Conservation (phyloP, 1,140 invertebrate species). For the Diabrotica virgifera region DNA sequence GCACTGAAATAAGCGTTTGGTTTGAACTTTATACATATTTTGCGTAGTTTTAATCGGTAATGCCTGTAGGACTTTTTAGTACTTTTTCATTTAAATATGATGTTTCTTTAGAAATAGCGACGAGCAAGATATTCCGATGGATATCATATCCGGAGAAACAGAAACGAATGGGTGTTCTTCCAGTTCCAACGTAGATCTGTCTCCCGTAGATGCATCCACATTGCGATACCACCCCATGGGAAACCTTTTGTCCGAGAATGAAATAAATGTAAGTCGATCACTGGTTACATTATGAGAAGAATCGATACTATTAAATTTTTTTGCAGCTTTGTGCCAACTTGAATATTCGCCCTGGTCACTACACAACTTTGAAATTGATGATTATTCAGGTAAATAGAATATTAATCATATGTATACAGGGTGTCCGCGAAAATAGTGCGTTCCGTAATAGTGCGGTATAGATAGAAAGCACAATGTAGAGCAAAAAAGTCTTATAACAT, state of each 20-base stretch:
- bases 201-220: constrained; percentile 9
- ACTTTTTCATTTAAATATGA: too few relatives aligned
- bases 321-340: constrained; percentile 54
- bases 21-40: too few relatives aligned
- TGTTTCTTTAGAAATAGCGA: not conserved
- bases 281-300: too few relatives aligned
- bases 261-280: constrained; percentile 35
- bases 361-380: constrained; percentile 56
- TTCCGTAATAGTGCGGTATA: too few relatives aligned
- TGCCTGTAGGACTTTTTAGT: too few relatives aligned
- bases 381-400: constrained; percentile 47
- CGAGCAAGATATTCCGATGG: not conserved
- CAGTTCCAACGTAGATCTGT: constrained; percentile 24
- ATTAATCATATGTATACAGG: not conserved
- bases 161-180: constrained; percentile 6
- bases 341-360: constrained; percentile 56
- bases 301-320: constrained; percentile 11
- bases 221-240: constrained; percentile 26
- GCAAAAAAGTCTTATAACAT: too few relatives aligned
- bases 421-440: too few relatives aligned
- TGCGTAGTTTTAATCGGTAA: too few relatives aligned
- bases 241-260: constrained; percentile 34
- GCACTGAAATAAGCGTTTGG: too few relatives aligned
- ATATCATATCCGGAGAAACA: not conserved
- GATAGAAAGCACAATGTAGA: too few relatives aligned